Base-by-base conservation (phyloP, 2,113 vertebrate genomes). In the Platysteira castanea region DNA sequence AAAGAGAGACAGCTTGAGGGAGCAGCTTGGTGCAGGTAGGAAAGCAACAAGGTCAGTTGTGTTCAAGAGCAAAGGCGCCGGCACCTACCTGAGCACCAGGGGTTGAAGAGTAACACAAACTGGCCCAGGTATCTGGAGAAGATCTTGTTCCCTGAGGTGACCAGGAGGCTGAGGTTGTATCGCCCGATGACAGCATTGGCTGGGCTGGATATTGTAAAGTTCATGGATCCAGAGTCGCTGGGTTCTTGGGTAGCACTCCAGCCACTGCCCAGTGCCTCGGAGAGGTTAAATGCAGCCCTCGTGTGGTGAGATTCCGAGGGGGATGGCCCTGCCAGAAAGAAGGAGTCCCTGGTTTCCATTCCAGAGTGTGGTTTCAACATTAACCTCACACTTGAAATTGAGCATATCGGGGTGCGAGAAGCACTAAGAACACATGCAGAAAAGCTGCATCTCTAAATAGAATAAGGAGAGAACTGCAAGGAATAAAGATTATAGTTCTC, bases 101-200 rank as follows among this genome's bases (percentile, higher is more conserved):
- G 99, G 83, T 99, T 99, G 74, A 99, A 99, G 78, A 99, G 99
- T 61, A 99, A 91, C 90, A 98, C 94, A 91, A 99, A 99, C 30
- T 96, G 91, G 7, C 97, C 98, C 91, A 97, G 97, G 97, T 80
- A 90, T 42, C 84, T 93, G 71, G 97, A 92, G 90, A 97, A 6
- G 33, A 93, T 76, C 70, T 82, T 89, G 78, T 98, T 98, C 4
- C 90, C 91, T 9, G 98, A 97, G 59, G 92, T 96, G 39, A 98
- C 54, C 87, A 95, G 89, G 87, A 98, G 96, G 7, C 60, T 97
- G 93, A 99, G 96, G 9, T 84, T 97, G 96, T 99, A 99, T 5
- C 94, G 93, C 57, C 99, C 99, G 3, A 99, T 98, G 80, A 98
- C 86, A 2, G 99, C 98, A 1, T 98, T 95, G 1, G 98, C 93